A percentile compares a stretch with the other conserved stretches of the same genome.
phyloP scores from a whole-genome alignment of 2,888 invertebrate genomes.

The Dione juno region DNA sequence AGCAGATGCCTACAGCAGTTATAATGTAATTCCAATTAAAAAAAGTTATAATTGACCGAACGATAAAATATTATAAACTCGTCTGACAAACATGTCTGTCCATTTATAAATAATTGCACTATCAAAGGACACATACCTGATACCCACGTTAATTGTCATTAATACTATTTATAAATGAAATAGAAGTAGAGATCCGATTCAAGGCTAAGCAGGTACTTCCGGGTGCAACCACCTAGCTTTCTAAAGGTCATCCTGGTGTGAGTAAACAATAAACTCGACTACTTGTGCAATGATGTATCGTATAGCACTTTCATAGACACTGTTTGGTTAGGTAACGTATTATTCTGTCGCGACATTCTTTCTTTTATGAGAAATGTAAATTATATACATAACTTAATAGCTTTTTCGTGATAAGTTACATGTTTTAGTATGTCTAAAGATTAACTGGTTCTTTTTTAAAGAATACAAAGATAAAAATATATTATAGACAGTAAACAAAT shows the following conservation, averaged over 20 bases:
- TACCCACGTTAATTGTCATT: constrained; percentile 9
- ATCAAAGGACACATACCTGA: constrained; percentile 9
- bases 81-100: not conserved
- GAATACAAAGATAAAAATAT: no score
- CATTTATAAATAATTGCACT: constrained; percentile 36
- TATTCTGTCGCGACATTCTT: not conserved
- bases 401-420: no score
- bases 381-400: no score
- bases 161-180: constrained; percentile 2
- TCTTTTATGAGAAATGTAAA: not conserved
- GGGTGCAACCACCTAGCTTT: constrained; percentile 48
- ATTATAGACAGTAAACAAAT: no score
- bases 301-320: constrained; percentile 40
- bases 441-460: no score
- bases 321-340: not conserved
- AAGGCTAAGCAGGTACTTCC: constrained; percentile 41
- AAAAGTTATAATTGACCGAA: not conserved
- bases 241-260: constrained; percentile 48
- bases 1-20: not conserved
- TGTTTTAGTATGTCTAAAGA: no score
- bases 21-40: not conserved
- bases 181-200: constrained; percentile 19
- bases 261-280: constrained; percentile 44
- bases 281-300: constrained; percentile 33
- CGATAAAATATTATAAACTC: not conserved